Base-by-base conservation (phyloP, 2,113 vertebrate genomes). In the Leucopsar rothschildi region DNA sequence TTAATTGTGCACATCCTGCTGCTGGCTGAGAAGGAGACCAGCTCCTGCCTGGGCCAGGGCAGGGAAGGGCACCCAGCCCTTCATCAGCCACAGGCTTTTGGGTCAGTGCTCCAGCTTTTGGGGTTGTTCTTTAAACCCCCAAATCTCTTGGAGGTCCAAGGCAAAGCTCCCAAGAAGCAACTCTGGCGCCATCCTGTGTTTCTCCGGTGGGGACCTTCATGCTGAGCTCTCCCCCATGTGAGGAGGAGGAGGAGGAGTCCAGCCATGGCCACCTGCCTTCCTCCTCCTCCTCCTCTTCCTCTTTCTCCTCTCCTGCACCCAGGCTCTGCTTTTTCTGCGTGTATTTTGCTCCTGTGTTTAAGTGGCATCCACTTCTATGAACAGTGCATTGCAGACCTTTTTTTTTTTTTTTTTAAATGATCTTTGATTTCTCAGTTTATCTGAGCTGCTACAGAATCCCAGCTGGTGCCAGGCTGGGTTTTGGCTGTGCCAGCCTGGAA, bases 1-100 rank as follows among this genome's bases (percentile, higher is more conserved):
- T 90, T 92, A 92, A 95, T 93, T 95, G 66, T 86, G 61, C 75
- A 70, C 75, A 72, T 93, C 71, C 70, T 90, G 75, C 82, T 93
- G 66, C 66, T 94, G 85, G 50, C 85, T 80, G 71, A 88, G 81
- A 53, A 72, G 70, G 45, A 90, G 56, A 83, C 24, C 5, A 6
- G 71, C 69, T 95, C 55, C 80, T 88, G 63, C 85, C 18, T 3
- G 5, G 42, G 15, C 40, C 0, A 0, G 37, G 37, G 19, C 24
- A 29, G 16, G 50, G 64, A 64, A 71, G n/a, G 47, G 12, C 14
- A 1, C 44, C 11, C 10, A 0, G 28, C 21, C 47, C 18, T 52
- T 79, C 11, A 8, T 18, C 50, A 27, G 16, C 52, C 9, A 1
- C 9, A 2, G 61, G 40, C 44, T 79, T 76, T 79, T 4, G 2